Evolutionary conservation across 2,888 invertebrate species (phyloP).

Genomic region (Dasypogon diadema): DNA sequence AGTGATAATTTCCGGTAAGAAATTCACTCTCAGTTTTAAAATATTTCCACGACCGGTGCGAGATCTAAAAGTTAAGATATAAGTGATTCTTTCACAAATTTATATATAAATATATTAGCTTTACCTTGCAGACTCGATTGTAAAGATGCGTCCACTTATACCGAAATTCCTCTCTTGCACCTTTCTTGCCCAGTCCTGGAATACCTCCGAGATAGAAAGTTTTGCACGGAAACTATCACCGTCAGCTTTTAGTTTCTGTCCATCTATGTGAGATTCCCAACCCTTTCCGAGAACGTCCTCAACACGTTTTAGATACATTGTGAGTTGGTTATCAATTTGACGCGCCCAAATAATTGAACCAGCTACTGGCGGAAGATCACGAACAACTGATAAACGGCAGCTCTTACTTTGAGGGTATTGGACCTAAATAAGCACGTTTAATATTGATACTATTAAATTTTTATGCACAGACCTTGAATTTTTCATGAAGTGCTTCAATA

Average conservation of each 20-base stretch:
- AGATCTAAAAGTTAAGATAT: slow-evolving; percentile 60
- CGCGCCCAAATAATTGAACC: slow-evolving; percentile 99
- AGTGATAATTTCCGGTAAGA: slow-evolving; percentile 97
- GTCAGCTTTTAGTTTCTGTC: slow-evolving; percentile 96
- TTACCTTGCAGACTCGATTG: slow-evolving; percentile 82
- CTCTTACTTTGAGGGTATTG: slow-evolving; percentile 97
- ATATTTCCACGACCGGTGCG: slow-evolving; percentile 85
- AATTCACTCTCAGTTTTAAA: slow-evolving; percentile 93
- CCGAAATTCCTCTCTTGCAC: slow-evolving; percentile 94
- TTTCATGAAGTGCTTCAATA: slow-evolving; percentile 96
- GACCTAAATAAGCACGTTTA: slow-evolving; percentile 71
- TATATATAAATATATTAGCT: neutral
- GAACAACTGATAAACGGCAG: slow-evolving; percentile 88
- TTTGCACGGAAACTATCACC: slow-evolving; percentile 98
- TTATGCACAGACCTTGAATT: slow-evolving; percentile 87
- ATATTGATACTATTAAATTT: neutral
- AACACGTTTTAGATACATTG: slow-evolving; percentile 94
- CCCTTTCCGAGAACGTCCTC: slow-evolving; percentile 98
- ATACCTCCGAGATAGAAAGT: slow-evolving; percentile 95
- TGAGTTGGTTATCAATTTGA: slow-evolving; percentile 97
- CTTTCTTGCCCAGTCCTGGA: slow-evolving; percentile 97
- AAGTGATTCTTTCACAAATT: neutral
- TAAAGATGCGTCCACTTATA: slow-evolving; percentile 94
- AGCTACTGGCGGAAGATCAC: slow-evolving; percentile 96
- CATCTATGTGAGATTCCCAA: slow-evolving; percentile 99